Percentiles rank a stretch among this genome's conserved stretches.
Conservation (phyloP, 2,797 vertebrate species). For the Pagetopsis macropterus region DNA sequence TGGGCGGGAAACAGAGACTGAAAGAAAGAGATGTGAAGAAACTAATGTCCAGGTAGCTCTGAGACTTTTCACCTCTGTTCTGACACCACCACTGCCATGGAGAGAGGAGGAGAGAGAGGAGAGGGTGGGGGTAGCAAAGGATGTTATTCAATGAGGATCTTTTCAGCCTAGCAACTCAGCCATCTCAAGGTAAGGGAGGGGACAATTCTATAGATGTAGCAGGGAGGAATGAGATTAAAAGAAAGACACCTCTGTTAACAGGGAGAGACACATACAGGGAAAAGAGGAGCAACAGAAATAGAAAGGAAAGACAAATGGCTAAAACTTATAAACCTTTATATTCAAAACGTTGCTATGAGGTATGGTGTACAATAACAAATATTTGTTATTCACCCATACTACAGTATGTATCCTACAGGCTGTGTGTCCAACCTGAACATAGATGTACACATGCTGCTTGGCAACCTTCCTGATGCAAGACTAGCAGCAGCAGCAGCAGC, state of each 20-base stretch:
- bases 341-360: background rate
- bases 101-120: background rate
- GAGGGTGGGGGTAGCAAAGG: conserved; percentile 5
- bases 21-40: conserved; percentile 21
- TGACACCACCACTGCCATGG: conserved; percentile 20
- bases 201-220: conserved; percentile 31
- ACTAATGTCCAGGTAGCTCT: conserved; percentile 33
- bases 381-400: background rate
- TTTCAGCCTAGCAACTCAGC: conserved; percentile 65
- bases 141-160: conserved; percentile 59
- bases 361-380: background rate
- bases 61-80: conserved; percentile 54
- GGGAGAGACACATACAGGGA: conserved; percentile 2
- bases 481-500: conserved; percentile 31
- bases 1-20: conserved; percentile 23
- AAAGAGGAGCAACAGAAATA: background rate
- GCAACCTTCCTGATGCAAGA: conserved; percentile 62
- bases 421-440: conserved; percentile 29
- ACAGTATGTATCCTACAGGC: conserved; percentile 13
- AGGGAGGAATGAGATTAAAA: background rate
- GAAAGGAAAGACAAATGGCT: background rate
- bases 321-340: background rate
- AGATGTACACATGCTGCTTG: conserved; percentile 53
- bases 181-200: conserved; percentile 50
- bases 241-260: background rate